Conservation (phyloP, 2,113 vertebrate species). For the Bos javanicus region DNA sequence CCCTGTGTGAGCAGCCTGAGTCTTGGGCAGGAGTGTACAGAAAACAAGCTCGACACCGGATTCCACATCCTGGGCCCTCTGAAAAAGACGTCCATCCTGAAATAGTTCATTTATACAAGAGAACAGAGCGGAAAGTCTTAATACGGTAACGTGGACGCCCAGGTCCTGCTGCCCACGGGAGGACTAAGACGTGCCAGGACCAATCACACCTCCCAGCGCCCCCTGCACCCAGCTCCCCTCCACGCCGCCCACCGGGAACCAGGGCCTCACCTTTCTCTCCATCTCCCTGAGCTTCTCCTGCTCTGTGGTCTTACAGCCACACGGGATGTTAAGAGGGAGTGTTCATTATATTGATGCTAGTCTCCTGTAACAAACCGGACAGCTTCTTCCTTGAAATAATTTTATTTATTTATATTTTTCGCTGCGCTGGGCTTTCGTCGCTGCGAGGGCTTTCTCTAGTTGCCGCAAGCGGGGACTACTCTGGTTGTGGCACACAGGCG, state of each 20-base stretch:
- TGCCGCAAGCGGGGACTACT: background rate
- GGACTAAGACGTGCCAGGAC: rapidly evolving
- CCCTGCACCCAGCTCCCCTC: rapidly evolving
- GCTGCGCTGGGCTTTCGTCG: rapidly evolving
- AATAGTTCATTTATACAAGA: background rate
- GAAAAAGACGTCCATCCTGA: background rate
- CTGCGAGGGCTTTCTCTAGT: background rate
- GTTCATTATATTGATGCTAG: rapidly evolving
- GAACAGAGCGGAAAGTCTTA: background rate
- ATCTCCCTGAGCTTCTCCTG: rapidly evolving
- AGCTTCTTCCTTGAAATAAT: background rate
- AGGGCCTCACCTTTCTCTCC: rapidly evolving
- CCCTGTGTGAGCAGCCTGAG: rapidly evolving
- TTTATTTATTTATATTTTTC: background rate
- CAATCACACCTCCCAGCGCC: rapidly evolving
- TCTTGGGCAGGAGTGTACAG: rapidly evolving
- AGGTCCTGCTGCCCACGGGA: rapidly evolving
- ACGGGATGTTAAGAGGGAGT: rapidly evolving
- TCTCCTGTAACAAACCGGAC: background rate
- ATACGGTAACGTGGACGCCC: background rate
- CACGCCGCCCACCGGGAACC: rapidly evolving
- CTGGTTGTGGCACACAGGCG: rapidly evolving
- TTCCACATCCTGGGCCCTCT: rapidly evolving
- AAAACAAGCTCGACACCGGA: rapidly evolving
- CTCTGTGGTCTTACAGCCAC: rapidly evolving